These are phyloP conservation scores for Vespertilio murinus DNA, from an alignment of 2,797 vertebrate species.

Conservation along the genomic window DNA sequence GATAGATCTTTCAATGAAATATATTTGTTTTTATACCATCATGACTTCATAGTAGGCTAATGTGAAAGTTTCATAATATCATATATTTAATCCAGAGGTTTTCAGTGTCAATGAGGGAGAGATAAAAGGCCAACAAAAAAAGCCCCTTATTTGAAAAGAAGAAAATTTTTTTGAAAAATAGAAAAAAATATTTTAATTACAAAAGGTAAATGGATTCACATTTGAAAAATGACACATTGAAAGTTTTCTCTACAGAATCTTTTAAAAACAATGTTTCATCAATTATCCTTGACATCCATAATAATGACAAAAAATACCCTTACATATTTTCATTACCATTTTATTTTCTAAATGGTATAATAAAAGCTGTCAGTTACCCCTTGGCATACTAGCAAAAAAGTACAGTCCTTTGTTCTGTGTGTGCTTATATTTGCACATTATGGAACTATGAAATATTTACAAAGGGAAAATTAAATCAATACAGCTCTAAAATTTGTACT, in stretches of 20 bases:
- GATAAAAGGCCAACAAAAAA: neutral
- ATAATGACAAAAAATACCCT: slow-evolving; percentile 63
- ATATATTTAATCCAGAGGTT: slow-evolving; percentile 55
- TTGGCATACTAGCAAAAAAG: slow-evolving; percentile 70
- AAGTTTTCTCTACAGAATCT: slow-evolving; percentile 47
- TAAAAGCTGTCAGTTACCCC: slow-evolving; percentile 73
- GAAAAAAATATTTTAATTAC: slow-evolving; percentile 36
- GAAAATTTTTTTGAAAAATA: neutral
- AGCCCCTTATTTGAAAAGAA: neutral
- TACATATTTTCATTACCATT: slow-evolving; percentile 72
- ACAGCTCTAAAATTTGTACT: slow-evolving; percentile 85
- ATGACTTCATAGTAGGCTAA: neutral
- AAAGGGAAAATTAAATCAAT: slow-evolving; percentile 86
- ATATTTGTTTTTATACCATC: slow-evolving; percentile 23
- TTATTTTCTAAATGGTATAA: slow-evolving; percentile 78
- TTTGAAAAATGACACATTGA: slow-evolving; percentile 57
- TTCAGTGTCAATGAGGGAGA: slow-evolving; percentile 40
- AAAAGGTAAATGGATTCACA: slow-evolving; percentile 57
- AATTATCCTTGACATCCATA: slow-evolving; percentile 63
- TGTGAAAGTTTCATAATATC: neutral
- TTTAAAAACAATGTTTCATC: slow-evolving; percentile 68
- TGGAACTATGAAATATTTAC: slow-evolving; percentile 85
- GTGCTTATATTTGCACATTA: slow-evolving; percentile 79
- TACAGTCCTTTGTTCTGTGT: slow-evolving; percentile 77
- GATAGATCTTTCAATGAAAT: slow-evolving; percentile 30